Conservation (phyloP, 2,113 vertebrate species). For the Dipodomys spectabilis region DNA sequence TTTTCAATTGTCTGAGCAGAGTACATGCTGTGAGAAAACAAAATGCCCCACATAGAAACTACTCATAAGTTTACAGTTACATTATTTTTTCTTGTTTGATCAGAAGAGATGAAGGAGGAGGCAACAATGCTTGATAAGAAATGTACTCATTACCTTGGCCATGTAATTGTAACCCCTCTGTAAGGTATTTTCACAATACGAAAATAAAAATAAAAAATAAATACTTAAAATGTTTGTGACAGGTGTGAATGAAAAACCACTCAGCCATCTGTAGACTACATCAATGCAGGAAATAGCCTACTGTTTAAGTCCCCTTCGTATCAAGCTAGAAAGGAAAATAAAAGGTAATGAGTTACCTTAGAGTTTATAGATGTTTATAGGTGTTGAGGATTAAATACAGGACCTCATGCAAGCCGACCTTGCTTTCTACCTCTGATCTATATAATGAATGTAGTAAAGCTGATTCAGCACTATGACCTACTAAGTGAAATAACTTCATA, state of each 20-base stretch:
- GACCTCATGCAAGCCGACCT: neutral
- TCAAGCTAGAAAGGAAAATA: neutral
- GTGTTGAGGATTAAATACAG: neutral
- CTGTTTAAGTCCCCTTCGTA: neutral
- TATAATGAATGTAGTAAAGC: neutral
- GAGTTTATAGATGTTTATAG: neutral
- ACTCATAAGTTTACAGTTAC: neutral
- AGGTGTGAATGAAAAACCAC: neutral
- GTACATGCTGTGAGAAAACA: neutral
- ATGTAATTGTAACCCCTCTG: too few relatives aligned
- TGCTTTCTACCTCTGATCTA: neutral
- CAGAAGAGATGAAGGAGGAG: neutral
- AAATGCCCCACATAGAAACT: neutral
- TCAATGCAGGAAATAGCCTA: neutral
- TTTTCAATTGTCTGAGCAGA: neutral
- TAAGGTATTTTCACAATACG: too few relatives aligned
- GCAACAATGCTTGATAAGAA: too few relatives aligned
- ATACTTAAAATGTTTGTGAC: neutral
- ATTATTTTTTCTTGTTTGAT: neutral
- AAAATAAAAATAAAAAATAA: neutral
- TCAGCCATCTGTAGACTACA: neutral
- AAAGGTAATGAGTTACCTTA: neutral
- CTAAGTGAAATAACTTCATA: neutral
- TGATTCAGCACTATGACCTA: neutral
- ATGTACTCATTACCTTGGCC: too few relatives aligned